phyloP scores from a whole-genome alignment of 2,797 vertebrate genomes.

The Tenualosa ilisha region DNA sequence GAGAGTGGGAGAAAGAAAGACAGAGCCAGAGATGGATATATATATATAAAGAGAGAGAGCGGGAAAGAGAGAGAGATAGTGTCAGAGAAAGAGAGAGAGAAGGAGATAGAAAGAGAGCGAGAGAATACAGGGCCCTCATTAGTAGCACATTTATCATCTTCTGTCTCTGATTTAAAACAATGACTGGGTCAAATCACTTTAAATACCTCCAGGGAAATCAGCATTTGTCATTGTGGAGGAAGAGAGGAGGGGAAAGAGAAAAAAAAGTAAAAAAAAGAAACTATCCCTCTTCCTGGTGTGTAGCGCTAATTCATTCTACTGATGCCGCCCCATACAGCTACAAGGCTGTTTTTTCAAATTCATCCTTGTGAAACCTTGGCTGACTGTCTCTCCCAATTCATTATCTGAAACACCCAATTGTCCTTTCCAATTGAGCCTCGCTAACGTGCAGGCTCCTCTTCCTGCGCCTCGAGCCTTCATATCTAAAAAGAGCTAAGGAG shows the following conservation, averaged over 20 bases:
- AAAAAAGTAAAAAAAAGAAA: conserved; percentile 5
- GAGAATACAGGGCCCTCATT: conserved; percentile 78
- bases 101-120: conserved; percentile 61
- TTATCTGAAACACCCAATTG: conserved; percentile 72
- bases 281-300: conserved; percentile 50
- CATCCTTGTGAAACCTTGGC: conserved; percentile 74
- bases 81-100: conserved; percentile 47
- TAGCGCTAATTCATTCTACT: conserved; percentile 73
- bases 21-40: not conserved
- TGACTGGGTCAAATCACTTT: conserved; percentile 83
- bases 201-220: conserved; percentile 83
- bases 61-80: conserved; percentile 25
- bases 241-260: not conserved
- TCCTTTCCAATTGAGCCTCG: conserved; percentile 70
- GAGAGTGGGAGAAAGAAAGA: not conserved
- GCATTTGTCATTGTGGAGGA: conserved; percentile 76
- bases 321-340: conserved; percentile 63
- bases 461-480: conserved; percentile 47
- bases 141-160: conserved; percentile 83
- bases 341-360: conserved; percentile 75
- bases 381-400: conserved; percentile 74
- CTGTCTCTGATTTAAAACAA: conserved; percentile 82
- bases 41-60: conserved; percentile 4
- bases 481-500: conserved; percentile 39
- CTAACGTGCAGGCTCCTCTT: conserved; percentile 57